Base-by-base conservation (phyloP, 2,797 vertebrate genomes). In the Sciurus carolinensis region DNA sequence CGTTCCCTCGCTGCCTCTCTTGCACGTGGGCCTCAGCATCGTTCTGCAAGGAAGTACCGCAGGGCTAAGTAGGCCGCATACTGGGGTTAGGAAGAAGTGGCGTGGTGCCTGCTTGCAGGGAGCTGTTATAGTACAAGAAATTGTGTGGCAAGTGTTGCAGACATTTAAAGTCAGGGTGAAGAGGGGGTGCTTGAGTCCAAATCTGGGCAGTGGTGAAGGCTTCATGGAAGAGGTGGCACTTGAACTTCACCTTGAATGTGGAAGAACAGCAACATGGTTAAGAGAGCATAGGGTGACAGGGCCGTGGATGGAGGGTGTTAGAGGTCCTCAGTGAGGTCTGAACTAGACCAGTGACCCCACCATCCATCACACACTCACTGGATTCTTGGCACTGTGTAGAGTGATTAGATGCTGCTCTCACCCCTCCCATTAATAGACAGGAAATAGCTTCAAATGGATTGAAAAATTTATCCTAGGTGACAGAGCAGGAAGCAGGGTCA, bases 251-350 rank as follows among this genome's bases (percentile, higher is more conserved):
- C 42, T 42, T 39, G 42, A 47, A 59, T 39, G 3, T 36, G 72
- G 57, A 80, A 28, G 66, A 39, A 39, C 44, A 57, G 42, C 12
- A 8, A 26, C 10, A 1, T 24, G 36, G 15, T 17, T 36, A 47
- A 62, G 84, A 50, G 30, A 13, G 1, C n/a, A 44, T 8, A 13
- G 7, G 14, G 9, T 7, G 3, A 52, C 13, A 4, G 4, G 22
- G 24, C 5, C 6, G 0, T 20, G 71, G 8, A 0, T 0, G 9
- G 39, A 44, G 28, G 5, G 72, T 14, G 3, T 42, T 8, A 57
- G 87, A 94, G 7, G 24, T 30, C 26, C 26, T 0, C 0, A 15
- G 17, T 14, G 75, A 92, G 80, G 7, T 0, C 2, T 7, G n/a
- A 42, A 33, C 0, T 28, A 2, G n/a, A 44, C 28, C 39, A 28